phyloP scores from a whole-genome alignment of 2,797 vertebrate genomes.

The Fundulus diaphanus region DNA sequence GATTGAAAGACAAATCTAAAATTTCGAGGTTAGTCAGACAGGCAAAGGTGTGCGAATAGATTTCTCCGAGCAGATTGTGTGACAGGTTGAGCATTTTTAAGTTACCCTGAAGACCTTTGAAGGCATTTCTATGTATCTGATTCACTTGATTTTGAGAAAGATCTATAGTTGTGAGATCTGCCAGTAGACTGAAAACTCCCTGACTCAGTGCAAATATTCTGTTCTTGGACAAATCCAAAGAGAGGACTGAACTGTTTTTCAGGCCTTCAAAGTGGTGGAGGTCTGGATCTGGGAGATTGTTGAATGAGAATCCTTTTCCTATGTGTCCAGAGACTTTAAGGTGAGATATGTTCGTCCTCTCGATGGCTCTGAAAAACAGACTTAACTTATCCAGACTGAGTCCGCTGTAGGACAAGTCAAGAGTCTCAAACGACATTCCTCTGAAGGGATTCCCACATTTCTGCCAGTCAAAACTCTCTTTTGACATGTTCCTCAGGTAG shows the following conservation, averaged over 20 bases:
- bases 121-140: constrained; percentile 77
- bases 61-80: constrained; percentile 85
- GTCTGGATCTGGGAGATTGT: constrained; percentile 83
- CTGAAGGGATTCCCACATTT: constrained; percentile 84
- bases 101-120: constrained; percentile 80
- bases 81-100: constrained; percentile 84
- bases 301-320: constrained; percentile 81
- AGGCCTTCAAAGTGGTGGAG: constrained; percentile 80
- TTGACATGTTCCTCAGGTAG: constrained; percentile 13
- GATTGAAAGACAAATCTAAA: constrained; percentile 87
- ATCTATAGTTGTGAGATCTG: constrained; percentile 70
- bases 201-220: constrained; percentile 80
- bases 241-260: constrained; percentile 65
- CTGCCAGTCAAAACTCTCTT: constrained; percentile 56
- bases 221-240: constrained; percentile 81
- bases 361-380: constrained; percentile 76
- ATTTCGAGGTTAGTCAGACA: constrained; percentile 57
- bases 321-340: constrained; percentile 78
- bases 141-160: constrained; percentile 85
- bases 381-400: constrained; percentile 51
- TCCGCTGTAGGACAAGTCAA: constrained; percentile 77
- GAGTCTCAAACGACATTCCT: constrained; percentile 70
- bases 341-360: constrained; percentile 77
- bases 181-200: constrained; percentile 77
- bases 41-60: constrained; percentile 78